Conservation (phyloP, 2,888 invertebrate species). For the Harpalus rufipes region DNA sequence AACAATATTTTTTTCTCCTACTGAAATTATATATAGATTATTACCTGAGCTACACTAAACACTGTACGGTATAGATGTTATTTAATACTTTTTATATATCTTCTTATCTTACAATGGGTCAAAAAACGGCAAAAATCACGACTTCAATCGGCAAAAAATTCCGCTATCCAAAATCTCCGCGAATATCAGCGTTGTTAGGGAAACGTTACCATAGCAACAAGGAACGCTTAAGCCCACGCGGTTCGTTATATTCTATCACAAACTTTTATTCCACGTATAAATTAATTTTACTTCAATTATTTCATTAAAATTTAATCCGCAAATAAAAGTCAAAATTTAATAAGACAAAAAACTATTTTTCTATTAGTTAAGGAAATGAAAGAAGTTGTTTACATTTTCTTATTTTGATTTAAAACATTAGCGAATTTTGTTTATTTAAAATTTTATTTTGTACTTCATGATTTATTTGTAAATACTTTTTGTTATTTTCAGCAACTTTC, state of each 20-base stretch:
- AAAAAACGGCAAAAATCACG: not conserved
- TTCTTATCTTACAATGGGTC: no score
- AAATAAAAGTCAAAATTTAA: not conserved
- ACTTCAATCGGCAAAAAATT: not conserved
- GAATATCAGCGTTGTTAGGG: constrained; percentile 37
- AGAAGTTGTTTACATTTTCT: constrained; percentile 11
- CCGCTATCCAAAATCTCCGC: constrained; percentile 27
- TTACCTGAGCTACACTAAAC: no score
- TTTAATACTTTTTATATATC: no score
- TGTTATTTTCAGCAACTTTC: not conserved
- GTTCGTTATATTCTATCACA: constrained; percentile 25
- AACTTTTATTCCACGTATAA: constrained; percentile 20
- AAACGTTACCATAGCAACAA: constrained; percentile 33
- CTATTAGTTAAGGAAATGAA: not conserved
- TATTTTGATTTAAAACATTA: constrained; percentile 1
- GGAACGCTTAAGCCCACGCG: constrained; percentile 40
- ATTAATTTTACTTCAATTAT: constrained; percentile 8
- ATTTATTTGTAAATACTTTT: no score
- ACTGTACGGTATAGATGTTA: no score
- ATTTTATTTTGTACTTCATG: not conserved
- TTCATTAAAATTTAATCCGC: not conserved
- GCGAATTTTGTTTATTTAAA: not conserved
- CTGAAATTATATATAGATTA: no score
- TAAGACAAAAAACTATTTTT: not conserved
- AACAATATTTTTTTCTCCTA: no score